A percentile compares a stretch with the other conserved stretches of the same genome.
These are phyloP conservation scores for Ameiurus melas DNA, from an alignment of 2,113 vertebrate genomes.

Conservation along the genomic window DNA sequence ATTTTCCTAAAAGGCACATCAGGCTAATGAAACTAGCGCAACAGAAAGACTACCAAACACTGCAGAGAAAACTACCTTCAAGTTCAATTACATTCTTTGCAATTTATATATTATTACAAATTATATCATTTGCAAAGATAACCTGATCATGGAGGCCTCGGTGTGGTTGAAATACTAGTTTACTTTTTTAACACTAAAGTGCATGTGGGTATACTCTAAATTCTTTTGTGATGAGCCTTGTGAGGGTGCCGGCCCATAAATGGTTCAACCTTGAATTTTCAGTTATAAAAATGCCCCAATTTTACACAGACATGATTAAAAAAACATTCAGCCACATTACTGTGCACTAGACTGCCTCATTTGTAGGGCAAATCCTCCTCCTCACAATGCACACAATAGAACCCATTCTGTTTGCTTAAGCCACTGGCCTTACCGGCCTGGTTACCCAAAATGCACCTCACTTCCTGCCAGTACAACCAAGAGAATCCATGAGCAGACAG, in stretches of 20 bases:
- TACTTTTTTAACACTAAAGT: background rate
- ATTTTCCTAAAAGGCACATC: background rate
- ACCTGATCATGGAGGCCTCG: background rate
- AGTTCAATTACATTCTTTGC: background rate
- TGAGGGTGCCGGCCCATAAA: background rate
- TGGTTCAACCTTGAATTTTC: background rate
- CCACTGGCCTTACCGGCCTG: constrained; percentile 73
- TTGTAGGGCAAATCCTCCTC: constrained; percentile 84
- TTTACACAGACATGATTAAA: constrained; percentile 66
- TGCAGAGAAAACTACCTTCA: background rate
- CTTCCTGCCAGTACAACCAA: constrained; percentile 82
- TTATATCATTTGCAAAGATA: background rate
- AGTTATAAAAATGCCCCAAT: constrained; percentile 22
- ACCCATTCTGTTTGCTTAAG: constrained; percentile 71
- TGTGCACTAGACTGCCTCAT: constrained; percentile 84
- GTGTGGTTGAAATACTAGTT: background rate
- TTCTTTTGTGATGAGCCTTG: background rate
- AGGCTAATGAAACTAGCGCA: background rate
- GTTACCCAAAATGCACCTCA: constrained; percentile 72
- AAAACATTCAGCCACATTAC: constrained; percentile 84
- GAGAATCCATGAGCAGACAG: constrained; percentile 90
- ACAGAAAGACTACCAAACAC: background rate
- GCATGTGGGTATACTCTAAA: background rate
- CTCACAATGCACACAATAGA: constrained; percentile 85
- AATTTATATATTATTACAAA: background rate